Evolutionary conservation across 2,888 invertebrate genomes (phyloP).

Genomic region (Hypomecis atomaria): DNA sequence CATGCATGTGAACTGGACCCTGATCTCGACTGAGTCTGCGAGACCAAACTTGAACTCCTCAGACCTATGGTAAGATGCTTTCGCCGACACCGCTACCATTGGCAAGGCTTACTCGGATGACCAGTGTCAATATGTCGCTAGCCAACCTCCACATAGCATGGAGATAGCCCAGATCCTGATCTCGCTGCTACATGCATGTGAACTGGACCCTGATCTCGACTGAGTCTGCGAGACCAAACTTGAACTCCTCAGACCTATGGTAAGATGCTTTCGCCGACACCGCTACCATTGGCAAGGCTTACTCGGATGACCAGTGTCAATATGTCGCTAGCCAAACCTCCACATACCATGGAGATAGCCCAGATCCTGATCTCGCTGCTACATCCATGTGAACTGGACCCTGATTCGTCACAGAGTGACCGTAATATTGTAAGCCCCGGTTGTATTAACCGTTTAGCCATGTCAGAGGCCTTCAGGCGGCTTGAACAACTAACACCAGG

Average conservation of each 20-base stretch:
- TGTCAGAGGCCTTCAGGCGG: no score
- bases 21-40: constrained; percentile 88
- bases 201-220: constrained; percentile 91
- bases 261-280: constrained; percentile 13
- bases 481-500: no score
- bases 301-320: no score
- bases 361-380: constrained; percentile 96
- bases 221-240: no score
- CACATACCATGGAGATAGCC: constrained; percentile 97
- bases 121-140: no score
- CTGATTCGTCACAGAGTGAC: no score
- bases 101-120: no score
- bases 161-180: constrained; percentile 97
- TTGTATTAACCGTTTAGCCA: no score
- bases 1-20: constrained; percentile 99
- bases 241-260: no score
- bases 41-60: no score
- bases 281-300: background rate
- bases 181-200: constrained; percentile 98
- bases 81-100: background rate
- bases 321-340: constrained; percentile 85
- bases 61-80: constrained; percentile 71
- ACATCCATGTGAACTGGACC: constrained; percentile 98
- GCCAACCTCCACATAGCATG: no score
- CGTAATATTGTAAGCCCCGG: no score